phyloP scores from a whole-genome alignment of 2,113 vertebrate genomes.

The Bubo bubo region DNA sequence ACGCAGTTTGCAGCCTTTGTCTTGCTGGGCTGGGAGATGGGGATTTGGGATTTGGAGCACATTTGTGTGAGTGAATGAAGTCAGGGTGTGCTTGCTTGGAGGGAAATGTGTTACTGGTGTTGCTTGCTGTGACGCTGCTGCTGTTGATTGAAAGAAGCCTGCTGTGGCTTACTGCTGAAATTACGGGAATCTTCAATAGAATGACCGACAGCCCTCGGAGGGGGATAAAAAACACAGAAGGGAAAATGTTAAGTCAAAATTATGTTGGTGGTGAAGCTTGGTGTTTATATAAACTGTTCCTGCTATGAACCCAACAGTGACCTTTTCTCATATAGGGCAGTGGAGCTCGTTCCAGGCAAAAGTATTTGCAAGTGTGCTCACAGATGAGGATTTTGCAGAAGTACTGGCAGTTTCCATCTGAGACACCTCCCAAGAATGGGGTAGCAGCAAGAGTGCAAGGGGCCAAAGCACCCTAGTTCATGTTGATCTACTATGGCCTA shows the following conservation, averaged over 20 bases:
- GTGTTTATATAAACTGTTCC: not conserved
- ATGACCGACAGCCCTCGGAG: not conserved
- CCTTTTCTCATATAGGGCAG: not conserved
- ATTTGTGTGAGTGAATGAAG: slow-evolving; percentile 42
- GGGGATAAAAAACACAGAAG: not conserved
- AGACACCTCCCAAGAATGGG: not conserved
- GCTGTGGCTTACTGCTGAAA: slow-evolving; percentile 54
- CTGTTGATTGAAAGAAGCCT: slow-evolving; percentile 52
- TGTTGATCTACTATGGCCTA: not conserved
- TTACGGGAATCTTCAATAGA: slow-evolving; percentile 25
- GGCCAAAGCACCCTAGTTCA: not conserved
- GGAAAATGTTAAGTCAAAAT: slow-evolving; percentile 14
- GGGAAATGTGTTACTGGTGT: slow-evolving; percentile 25
- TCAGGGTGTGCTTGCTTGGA: not conserved
- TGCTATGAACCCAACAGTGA: not conserved
- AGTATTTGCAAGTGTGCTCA: not conserved
- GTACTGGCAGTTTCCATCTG: not conserved
- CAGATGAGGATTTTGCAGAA: not conserved
- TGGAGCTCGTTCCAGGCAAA: not conserved
- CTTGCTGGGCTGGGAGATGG: slow-evolving; percentile 26
- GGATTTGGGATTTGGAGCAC: slow-evolving; percentile 20
- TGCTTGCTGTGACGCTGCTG: slow-evolving; percentile 14
- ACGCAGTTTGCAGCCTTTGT: slow-evolving; percentile 45
- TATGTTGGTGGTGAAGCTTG: not conserved
- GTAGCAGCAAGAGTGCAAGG: not conserved